phyloP scores from a whole-genome alignment of 2,888 invertebrate species.

The Rhaphigaster nebulosa region DNA sequence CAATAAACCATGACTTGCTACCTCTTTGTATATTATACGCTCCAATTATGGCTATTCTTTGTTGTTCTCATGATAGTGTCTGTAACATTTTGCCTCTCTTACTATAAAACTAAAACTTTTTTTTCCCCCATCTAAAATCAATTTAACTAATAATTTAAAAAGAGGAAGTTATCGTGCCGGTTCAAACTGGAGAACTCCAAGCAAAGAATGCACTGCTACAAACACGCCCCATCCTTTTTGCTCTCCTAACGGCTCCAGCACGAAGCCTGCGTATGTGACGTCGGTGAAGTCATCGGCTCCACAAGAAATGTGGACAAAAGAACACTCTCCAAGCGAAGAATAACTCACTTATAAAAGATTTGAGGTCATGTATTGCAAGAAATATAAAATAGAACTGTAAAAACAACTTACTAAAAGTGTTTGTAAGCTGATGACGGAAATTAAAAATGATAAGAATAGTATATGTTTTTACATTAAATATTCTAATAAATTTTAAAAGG shows the following conservation, averaged over 20 bases:
- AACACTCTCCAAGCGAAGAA: not conserved
- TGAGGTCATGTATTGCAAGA: too few species aligned
- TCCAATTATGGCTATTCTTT: not conserved
- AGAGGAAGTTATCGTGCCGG: not conserved
- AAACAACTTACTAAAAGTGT: too few species aligned
- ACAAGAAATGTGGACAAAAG: not conserved
- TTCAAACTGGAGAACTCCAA: not conserved
- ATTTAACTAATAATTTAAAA: not conserved
- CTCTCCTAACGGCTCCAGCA: not conserved
- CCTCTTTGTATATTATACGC: not conserved
- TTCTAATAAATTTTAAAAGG: too few species aligned
- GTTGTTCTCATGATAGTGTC: not conserved
- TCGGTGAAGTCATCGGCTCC: not conserved
- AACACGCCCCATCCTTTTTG: not conserved
- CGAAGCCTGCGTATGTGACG: not conserved
- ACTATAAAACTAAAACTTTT: not conserved
- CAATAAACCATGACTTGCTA: not conserved
- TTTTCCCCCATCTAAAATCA: not conserved
- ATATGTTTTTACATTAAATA: too few species aligned
- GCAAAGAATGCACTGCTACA: not conserved
- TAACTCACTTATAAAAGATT: not conserved
- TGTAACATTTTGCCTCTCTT: not conserved
- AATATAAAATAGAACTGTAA: too few species aligned
- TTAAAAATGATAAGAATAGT: too few species aligned
- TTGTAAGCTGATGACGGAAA: too few species aligned